Evolutionary conservation across 2,888 invertebrate genomes (phyloP), one percentile per base, ranked within the genome.

Genomic region (Crocallis elinguaria): DNA sequence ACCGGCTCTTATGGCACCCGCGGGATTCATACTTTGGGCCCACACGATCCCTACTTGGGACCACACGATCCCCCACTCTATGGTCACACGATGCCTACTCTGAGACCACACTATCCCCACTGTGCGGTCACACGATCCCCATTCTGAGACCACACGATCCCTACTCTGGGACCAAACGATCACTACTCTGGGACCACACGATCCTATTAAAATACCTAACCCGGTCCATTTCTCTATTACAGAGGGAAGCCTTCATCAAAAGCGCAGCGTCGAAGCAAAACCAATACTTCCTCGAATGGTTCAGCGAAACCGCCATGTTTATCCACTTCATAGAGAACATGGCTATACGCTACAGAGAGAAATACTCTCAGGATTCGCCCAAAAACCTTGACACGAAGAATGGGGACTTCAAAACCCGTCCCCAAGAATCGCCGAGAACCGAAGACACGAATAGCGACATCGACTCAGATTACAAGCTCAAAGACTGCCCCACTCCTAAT

Each of bases 291-390:
- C 87, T 97, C 0, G 95, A 96, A 64, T 97, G 97, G 97, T 97
- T 97, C 83, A 94, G 95, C 0, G 96, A 97, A 76, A 97, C 97
- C 0, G 95, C 96, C 0, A 96, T 97, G 96, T 97, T 97, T 80
- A 93, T 94, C 57, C 93, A 94, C 41, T 97, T 95, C 79, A 91
- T 95, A 44, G 93, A 94, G 63, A 92, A 92, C 72, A 88, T 89
- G 88, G 79, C 84, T 0, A 63, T 67, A 0, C 53, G 72, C 12
- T 72, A 70, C 56, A 60, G 66, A 14, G 64, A 64, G 23, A 59
- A 62, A 2, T 67, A 66, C 9, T 44, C 57, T 6, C 45, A 49
- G 16, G 16, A 61, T 53, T 30, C 62, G 44, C 35, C 56, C 44
- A 45, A 38, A 42, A 63, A 33, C 50, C 55, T 35, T 30, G 30